Percentiles rank a stretch among this genome's conserved stretches.
phyloP scores from a whole-genome alignment of 2,797 vertebrate genomes.

The Hapalemur alaotrensis region DNA sequence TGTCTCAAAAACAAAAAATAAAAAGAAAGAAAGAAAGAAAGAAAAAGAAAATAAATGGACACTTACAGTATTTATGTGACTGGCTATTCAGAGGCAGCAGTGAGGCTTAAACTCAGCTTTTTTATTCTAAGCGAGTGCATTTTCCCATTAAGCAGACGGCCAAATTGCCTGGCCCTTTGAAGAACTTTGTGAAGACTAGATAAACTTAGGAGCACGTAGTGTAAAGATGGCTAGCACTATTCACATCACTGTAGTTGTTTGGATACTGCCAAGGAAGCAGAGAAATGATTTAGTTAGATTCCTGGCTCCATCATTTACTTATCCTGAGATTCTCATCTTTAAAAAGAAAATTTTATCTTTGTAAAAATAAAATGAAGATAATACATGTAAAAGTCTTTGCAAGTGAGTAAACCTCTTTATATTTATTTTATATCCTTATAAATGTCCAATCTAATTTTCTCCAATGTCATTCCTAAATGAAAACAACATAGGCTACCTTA shows the following conservation, averaged over 20 bases:
- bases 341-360: not conserved
- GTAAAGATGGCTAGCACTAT: not conserved
- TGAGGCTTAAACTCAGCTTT: not conserved
- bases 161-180: not conserved
- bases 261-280: not conserved
- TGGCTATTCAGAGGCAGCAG: not conserved
- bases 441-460: not conserved
- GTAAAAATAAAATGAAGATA: not conserved
- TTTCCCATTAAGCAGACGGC: not conserved
- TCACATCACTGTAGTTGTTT: not conserved
- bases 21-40: too few species aligned
- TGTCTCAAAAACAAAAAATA: too few species aligned
- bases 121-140: not conserved
- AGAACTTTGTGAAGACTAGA: not conserved
- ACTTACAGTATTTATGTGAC: not conserved
- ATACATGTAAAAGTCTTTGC: not conserved
- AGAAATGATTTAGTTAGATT: not conserved
- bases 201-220: not conserved
- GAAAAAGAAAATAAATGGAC: not conserved
- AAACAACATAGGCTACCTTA: slow-evolving; percentile 5
- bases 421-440: not conserved
- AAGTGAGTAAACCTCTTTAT: not conserved
- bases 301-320: not conserved
- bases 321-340: not conserved
- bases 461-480: not conserved